Base-by-base conservation (phyloP, 2,113 vertebrate species). In the Turdus rufiventris region DNA sequence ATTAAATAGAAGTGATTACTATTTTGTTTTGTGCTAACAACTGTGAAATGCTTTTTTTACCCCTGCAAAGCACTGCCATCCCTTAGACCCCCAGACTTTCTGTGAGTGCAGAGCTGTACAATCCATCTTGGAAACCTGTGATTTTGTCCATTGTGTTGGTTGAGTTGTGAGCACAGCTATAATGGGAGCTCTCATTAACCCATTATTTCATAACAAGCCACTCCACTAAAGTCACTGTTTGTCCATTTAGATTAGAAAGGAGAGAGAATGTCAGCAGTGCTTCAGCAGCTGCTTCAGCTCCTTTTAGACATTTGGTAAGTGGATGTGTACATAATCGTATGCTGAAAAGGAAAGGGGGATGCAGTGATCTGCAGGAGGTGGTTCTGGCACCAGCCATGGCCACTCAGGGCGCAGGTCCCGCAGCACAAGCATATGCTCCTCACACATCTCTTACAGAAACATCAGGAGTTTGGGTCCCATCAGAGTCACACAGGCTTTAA, bases 21-120 rank as follows among this genome's bases (percentile, higher is more conserved):
- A 86, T 74, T 96, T 91, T 80, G 60, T 54, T 92, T 80, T 62
- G 50, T 70, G 53, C 53, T 90, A 85, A 95, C 57, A 89, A 94
- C 16, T 12, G 33, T 13, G 4, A 90, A 85, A 33, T 75, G 71
- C 5, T 36, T 45, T 71, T 24, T 31, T 7, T 5, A 5, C 5
- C 4, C 7, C 25, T 1, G 1, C 34, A 66, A 77, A 96, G 77
- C 48, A 71, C 24, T 51, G 47, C 34, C 14, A 13, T 53, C 28
- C 38, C 36, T 91, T 36, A 51, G 47, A 34, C 34, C 36, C 7
- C 3, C 4, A 66, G 60, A 56, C 38, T 57, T 89, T 31, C 20
- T 88, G 10, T 73, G 82, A 68, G 50, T 9, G 6, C 3, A 3
- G 67, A 90, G 53, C 3, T 0, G 42, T 18, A 50, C 2, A 1